Evolutionary conservation across 2,113 vertebrate species (phyloP).

Genomic region (Dinomys branickii): DNA sequence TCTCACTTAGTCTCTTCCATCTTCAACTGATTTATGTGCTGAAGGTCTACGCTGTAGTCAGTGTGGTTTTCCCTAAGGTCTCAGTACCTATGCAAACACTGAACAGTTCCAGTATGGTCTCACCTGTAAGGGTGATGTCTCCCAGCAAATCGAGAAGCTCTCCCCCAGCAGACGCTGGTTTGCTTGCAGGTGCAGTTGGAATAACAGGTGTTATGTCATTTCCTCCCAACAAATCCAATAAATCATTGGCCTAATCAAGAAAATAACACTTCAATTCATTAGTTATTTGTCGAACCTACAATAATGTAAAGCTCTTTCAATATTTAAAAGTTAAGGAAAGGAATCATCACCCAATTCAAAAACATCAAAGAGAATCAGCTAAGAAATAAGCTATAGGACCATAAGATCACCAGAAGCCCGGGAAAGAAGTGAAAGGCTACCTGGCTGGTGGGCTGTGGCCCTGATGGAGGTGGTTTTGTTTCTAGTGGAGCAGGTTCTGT

Average conservation of each 20-base stretch:
- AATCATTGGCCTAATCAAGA: constrained; percentile 93
- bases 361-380: background rate
- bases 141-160: constrained; percentile 97
- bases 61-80: background rate
- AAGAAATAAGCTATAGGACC: constrained; percentile 15
- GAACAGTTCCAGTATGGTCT: constrained; percentile 51
- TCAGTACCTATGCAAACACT: background rate
- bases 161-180: constrained; percentile 94
- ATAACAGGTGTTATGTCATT: constrained; percentile 96
- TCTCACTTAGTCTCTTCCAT: background rate
- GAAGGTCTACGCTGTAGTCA: background rate
- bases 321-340: constrained; percentile 43
- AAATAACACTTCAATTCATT: constrained; percentile 64
- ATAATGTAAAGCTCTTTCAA: constrained; percentile 52
- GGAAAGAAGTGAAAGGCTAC: constrained; percentile 82
- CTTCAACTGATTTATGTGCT: background rate
- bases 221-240: constrained; percentile 96
- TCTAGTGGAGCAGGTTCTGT: constrained; percentile 93
- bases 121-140: constrained; percentile 95
- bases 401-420: background rate
- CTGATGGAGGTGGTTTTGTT: constrained; percentile 91
- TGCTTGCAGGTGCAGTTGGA: constrained; percentile 92
- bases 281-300: constrained; percentile 51
- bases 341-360: constrained; percentile 32
- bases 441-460: constrained; percentile 93